phyloP scores from a whole-genome alignment of 2,797 vertebrate species.

The Halcyon chelicuti region DNA sequence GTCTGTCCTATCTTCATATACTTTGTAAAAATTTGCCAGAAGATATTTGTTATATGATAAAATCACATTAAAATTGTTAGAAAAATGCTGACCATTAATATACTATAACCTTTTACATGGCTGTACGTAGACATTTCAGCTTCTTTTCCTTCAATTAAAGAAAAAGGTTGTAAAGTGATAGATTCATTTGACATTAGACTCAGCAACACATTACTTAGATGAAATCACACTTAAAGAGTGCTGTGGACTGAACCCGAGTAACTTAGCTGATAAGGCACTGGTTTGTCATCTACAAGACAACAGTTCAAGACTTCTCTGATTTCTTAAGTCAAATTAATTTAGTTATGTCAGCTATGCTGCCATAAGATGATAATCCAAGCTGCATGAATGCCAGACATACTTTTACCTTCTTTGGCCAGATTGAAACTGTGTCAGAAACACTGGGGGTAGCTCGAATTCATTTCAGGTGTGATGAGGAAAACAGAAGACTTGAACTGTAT shows the following conservation, averaged over 20 bases:
- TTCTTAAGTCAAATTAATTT: slow-evolving; percentile 83
- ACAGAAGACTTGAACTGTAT: not conserved
- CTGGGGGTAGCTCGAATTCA: not conserved
- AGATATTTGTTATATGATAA: not conserved
- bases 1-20: not conserved
- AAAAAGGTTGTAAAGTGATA: not conserved
- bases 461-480: slow-evolving; percentile 17
- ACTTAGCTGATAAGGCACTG: slow-evolving; percentile 76
- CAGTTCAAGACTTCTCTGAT: slow-evolving; percentile 76
- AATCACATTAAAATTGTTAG: not conserved
- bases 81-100: not conserved
- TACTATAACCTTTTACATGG: not conserved
- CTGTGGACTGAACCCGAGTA: slow-evolving; percentile 66
- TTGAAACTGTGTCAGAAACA: slow-evolving; percentile 40
- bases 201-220: slow-evolving; percentile 73
- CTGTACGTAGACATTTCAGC: slow-evolving; percentile 5
- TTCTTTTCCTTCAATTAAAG: slow-evolving; percentile 51
- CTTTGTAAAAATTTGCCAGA: not conserved
- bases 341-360: slow-evolving; percentile 78
- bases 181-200: not conserved
- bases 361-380: slow-evolving; percentile 77
- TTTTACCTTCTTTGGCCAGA: slow-evolving; percentile 72
- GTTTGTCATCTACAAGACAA: slow-evolving; percentile 79
- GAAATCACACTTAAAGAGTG: slow-evolving; percentile 74
- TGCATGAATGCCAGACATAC: slow-evolving; percentile 71